Conservation (phyloP, 2,113 vertebrate species). For the Crotalus horridus region DNA sequence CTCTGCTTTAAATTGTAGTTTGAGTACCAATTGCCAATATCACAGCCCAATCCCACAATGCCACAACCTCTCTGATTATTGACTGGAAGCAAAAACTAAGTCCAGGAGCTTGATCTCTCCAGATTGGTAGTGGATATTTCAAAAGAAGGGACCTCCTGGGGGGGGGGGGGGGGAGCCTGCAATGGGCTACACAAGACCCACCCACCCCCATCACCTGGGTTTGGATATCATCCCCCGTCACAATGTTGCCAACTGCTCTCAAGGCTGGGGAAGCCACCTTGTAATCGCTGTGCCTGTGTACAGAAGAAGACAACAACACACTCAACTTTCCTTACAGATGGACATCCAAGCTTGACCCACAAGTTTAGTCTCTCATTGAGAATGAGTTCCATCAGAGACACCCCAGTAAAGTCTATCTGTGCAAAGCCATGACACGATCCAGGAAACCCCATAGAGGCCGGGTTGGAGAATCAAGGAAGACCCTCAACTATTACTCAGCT, state of each 20-base stretch:
- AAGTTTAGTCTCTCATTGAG: no score
- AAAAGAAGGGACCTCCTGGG: background rate
- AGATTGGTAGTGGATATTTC: background rate
- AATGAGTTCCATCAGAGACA: background rate
- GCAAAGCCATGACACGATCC: background rate
- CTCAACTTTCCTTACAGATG: no score
- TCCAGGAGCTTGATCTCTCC: background rate
- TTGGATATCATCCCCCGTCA: conserved; percentile 97
- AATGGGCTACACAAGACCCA: rapidly evolving
- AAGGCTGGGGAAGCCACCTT: conserved; percentile 97
- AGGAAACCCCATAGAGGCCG: background rate
- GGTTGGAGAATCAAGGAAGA: background rate
- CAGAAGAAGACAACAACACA: background rate
- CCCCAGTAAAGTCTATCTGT: no score
- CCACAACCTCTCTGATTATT: background rate
- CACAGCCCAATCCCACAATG: background rate
- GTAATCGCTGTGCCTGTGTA: conserved; percentile 91
- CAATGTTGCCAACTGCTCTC: conserved; percentile 95
- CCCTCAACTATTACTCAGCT: background rate
- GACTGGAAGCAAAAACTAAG: background rate
- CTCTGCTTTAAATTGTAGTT: background rate
- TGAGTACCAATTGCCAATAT: background rate
- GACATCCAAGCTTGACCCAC: no score
- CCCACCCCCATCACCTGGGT: conserved; percentile 80
- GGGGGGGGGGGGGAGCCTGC: background rate